These are phyloP conservation scores for Scyliorhinus canicula DNA, from an alignment of 2,797 vertebrate species.

Conservation along the genomic window DNA sequence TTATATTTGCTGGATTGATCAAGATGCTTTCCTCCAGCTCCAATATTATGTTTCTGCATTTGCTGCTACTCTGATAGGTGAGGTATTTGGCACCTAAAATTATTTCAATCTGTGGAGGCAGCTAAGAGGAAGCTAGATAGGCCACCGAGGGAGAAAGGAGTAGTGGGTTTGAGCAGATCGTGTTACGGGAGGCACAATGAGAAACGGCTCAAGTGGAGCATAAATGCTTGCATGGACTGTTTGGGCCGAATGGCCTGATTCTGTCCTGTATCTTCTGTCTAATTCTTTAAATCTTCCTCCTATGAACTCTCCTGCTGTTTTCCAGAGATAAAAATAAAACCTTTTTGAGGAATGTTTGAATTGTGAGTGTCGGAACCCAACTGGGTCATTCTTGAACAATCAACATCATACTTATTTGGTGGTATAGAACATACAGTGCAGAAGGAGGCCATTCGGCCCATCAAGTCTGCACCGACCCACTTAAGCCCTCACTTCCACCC, in stretches of 20 bases:
- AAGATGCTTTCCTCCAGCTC: background rate
- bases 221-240: background rate
- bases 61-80: background rate
- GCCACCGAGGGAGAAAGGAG: background rate
- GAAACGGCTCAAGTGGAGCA: background rate
- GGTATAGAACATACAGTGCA: too few species aligned
- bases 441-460: too few species aligned
- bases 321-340: background rate
- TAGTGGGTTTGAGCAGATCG: background rate
- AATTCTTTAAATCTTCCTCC: background rate
- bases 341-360: background rate
- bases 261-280: background rate
- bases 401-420: too few species aligned
- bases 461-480: too few species aligned
- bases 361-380: background rate
- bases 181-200: background rate
- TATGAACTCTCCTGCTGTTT: background rate
- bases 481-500: too few species aligned
- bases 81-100: background rate
- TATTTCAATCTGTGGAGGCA: background rate
- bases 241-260: background rate
- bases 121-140: background rate
- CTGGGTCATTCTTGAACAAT: background rate
- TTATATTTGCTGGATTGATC: background rate
- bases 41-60: background rate